Conservation (phyloP, 2,113 vertebrate genomes). For the Pelecanoides urinatrix region DNA sequence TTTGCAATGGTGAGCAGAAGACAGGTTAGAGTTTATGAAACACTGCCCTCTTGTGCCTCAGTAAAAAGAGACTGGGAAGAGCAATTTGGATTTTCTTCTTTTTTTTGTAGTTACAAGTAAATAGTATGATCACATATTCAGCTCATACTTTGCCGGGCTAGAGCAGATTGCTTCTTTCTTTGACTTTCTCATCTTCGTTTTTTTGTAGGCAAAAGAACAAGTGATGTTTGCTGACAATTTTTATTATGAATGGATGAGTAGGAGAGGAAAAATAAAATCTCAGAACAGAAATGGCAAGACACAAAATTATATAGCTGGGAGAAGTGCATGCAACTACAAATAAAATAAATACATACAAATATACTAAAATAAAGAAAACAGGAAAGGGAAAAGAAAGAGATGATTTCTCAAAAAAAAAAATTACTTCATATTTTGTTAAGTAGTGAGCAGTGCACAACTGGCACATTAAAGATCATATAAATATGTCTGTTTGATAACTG, state of each 20-base stretch:
- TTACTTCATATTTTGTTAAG: not conserved
- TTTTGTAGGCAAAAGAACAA: not conserved
- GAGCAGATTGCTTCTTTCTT: not conserved
- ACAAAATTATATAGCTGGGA: not conserved
- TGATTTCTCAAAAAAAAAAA: not conserved
- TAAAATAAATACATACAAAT: not conserved
- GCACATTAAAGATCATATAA: not conserved
- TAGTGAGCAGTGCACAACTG: not conserved
- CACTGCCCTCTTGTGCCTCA: slow-evolving; percentile 40
- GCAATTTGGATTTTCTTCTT: not conserved
- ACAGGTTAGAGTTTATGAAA: slow-evolving; percentile 29
- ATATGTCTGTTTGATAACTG: not conserved
- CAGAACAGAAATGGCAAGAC: not conserved
- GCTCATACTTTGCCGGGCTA: not conserved
- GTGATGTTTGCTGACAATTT: not conserved
- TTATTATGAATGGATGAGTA: not conserved
- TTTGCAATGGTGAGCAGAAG: not conserved
- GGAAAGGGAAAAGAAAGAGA: not conserved
- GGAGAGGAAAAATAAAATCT: not conserved
- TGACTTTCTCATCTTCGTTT: not conserved
- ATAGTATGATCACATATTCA: not conserved
- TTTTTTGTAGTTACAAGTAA: not conserved
- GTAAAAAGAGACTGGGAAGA: not conserved
- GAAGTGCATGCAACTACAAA: not conserved
- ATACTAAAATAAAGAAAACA: not conserved